Evolutionary conservation across 2,797 vertebrate species (phyloP).

Genomic region (Ctenopoma kingsleyae): DNA sequence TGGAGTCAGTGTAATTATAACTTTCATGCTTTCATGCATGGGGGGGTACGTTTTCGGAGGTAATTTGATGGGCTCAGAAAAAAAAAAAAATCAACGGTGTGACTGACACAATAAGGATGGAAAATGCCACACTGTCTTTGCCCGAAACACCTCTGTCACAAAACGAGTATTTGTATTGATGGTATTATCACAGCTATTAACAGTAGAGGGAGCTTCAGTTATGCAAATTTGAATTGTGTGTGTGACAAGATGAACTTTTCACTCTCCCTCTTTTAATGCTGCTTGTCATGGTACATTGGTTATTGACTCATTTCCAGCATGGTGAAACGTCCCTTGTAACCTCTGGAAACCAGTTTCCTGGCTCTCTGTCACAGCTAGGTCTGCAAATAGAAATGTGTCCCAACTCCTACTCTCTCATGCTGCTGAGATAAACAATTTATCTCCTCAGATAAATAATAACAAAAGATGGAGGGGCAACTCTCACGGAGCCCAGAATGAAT

Average conservation of each 20-base stretch:
- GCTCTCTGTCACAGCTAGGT: constrained; percentile 30
- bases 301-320: constrained; percentile 67
- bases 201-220: constrained; percentile 74
- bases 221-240: constrained; percentile 69
- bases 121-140: constrained; percentile 53
- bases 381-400: constrained; percentile 46
- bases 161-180: constrained; percentile 50
- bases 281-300: constrained; percentile 64
- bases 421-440: constrained; percentile 46
- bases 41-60: constrained; percentile 79
- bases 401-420: constrained; percentile 22
- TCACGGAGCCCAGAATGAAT: constrained; percentile 13
- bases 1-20: constrained; percentile 82
- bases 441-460: constrained; percentile 43
- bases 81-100: constrained; percentile 29
- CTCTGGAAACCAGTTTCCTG: constrained; percentile 50
- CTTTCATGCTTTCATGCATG: constrained; percentile 85
- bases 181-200: constrained; percentile 73
- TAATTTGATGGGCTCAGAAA: constrained; percentile 74
- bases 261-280: constrained; percentile 59
- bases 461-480: constrained; percentile 36
- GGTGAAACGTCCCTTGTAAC: constrained; percentile 55
- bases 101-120: constrained; percentile 56
- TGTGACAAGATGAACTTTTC: constrained; percentile 71
- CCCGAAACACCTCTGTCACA: constrained; percentile 48